Percentiles rank a stretch among this genome's conserved stretches.
Evolutionary conservation across 2,797 vertebrate species (phyloP).

Genomic region (Peromyscus attwateri): DNA sequence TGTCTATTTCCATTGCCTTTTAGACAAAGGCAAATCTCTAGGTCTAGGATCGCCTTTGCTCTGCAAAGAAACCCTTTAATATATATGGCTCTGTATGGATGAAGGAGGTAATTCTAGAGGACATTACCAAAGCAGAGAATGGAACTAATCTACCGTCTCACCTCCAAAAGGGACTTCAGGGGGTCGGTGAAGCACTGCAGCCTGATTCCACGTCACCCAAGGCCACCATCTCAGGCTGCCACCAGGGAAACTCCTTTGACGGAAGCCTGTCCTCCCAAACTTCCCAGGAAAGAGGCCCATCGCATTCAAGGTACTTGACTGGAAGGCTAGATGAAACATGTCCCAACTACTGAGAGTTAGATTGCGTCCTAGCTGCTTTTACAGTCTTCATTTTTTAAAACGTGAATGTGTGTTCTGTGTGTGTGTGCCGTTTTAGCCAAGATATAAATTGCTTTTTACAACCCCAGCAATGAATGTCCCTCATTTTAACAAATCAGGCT

Average conservation of each 20-base stretch:
- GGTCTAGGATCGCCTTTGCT: not conserved
- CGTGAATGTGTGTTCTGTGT: not conserved
- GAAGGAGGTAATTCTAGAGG: not conserved
- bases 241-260: conserved; percentile 96
- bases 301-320: conserved; percentile 93
- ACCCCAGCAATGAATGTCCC: not conserved
- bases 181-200: conserved; percentile 94
- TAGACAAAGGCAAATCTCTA: not conserved
- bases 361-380: not conserved
- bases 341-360: not conserved
- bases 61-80: not conserved
- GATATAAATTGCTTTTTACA: not conserved
- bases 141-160: conserved; percentile 64
- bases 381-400: conserved; percentile 41
- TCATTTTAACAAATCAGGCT: conserved; percentile 18
- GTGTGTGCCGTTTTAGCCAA: not conserved
- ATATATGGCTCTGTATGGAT: not conserved
- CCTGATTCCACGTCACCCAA: conserved; percentile 92
- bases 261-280: conserved; percentile 94
- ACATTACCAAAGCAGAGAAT: not conserved
- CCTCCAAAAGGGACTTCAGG: conserved; percentile 92
- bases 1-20: conserved; percentile 20
- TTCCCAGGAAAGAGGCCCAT: conserved; percentile 90
- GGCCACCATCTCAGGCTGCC: conserved; percentile 93
- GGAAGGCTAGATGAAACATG: not conserved